phyloP scores from a whole-genome alignment of 2,113 vertebrate species.

The Eleginops maclovinus region DNA sequence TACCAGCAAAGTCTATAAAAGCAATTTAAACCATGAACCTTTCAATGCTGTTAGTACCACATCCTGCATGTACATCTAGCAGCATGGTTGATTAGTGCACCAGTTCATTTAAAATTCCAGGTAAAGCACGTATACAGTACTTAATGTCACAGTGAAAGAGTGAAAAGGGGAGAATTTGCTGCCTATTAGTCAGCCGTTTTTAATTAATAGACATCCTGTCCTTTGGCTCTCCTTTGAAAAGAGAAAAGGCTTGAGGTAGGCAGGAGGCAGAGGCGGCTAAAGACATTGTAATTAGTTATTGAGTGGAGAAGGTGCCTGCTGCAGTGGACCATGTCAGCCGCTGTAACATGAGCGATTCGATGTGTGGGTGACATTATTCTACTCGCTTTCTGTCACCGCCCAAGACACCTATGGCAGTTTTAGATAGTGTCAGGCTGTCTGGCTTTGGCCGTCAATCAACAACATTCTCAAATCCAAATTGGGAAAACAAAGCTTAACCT shows the following conservation, averaged over 20 bases:
- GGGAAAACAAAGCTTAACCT: conserved; percentile 50
- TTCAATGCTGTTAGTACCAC: neutral
- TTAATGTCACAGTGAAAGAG: conserved; percentile 34
- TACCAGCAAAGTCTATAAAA: neutral
- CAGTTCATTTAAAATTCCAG: conserved; percentile 8
- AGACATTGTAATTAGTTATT: conserved; percentile 77
- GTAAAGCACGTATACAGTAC: conserved; percentile 1
- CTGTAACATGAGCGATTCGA: conserved; percentile 56
- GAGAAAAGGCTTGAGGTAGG: conserved; percentile 38
- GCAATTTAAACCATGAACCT: neutral
- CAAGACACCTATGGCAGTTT: conserved; percentile 46
- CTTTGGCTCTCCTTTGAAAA: conserved; percentile 64
- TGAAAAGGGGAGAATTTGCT: conserved; percentile 23
- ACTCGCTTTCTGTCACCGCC: conserved; percentile 73
- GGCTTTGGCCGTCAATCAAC: conserved; percentile 59
- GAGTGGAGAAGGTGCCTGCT: conserved; percentile 55
- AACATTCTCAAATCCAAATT: conserved; percentile 40
- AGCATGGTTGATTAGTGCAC: neutral
- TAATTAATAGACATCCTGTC: conserved; percentile 71
- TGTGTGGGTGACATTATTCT: conserved; percentile 46
- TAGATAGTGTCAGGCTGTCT: conserved; percentile 66
- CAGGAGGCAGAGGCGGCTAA: conserved; percentile 51
- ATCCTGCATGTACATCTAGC: neutral
- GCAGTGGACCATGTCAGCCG: conserved; percentile 61
- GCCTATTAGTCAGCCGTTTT: conserved; percentile 58